Conservation (phyloP, 2,113 vertebrate species). For the Onychorhynchus coronatus region DNA sequence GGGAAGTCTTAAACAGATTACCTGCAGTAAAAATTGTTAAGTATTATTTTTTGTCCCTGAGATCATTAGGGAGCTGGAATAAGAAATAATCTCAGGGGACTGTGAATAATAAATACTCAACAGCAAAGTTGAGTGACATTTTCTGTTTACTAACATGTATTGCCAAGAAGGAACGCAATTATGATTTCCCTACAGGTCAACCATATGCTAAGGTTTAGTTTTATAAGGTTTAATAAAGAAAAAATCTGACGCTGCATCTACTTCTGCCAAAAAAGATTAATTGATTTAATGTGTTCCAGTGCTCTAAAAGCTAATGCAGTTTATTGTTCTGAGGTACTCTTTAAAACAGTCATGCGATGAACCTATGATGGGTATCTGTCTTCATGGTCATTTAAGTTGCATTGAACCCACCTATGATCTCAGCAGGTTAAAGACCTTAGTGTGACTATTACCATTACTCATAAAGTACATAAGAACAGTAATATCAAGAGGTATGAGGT, state of each 20-base stretch:
- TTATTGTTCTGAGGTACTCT: neutral
- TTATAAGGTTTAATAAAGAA: neutral
- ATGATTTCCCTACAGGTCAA: neutral
- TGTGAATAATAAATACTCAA: neutral
- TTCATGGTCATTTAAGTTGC: neutral
- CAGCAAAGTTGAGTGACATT: neutral
- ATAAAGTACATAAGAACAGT: neutral
- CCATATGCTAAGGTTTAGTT: neutral
- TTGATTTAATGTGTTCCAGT: neutral
- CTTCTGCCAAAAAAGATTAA: neutral
- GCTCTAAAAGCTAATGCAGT: neutral
- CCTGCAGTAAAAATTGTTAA: neutral
- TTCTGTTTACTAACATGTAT: neutral
- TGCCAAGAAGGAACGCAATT: neutral
- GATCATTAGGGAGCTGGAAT: neutral
- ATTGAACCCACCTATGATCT: neutral
- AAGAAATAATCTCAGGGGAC: neutral
- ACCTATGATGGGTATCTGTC: neutral
- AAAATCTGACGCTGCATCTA: slow-evolving; percentile 1
- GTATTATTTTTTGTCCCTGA: neutral
- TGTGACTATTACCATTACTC: neutral
- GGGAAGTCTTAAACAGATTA: neutral
- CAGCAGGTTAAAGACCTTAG: neutral
- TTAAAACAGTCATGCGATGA: neutral
- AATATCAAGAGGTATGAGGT: neutral